Conservation (phyloP, 2,113 vertebrate species). For the Cnemophilus loriae region DNA sequence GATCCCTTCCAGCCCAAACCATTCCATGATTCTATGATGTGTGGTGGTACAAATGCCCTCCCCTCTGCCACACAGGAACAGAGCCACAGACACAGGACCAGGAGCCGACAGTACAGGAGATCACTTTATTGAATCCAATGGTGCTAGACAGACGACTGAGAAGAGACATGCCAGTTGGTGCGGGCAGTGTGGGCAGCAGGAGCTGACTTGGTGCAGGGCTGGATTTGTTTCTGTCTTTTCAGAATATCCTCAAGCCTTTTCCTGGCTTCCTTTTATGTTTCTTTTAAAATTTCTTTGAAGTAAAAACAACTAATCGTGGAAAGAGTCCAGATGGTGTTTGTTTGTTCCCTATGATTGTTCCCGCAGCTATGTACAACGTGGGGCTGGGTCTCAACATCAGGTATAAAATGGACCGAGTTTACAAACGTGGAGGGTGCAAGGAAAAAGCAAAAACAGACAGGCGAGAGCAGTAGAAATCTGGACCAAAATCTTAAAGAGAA, state of each 20-base stretch:
- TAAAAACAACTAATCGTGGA: conserved; percentile 60
- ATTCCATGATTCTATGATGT: accelerated
- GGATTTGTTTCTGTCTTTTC: conserved; percentile 42
- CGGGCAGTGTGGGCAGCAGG: conserved; percentile 59
- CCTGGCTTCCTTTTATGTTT: conserved; percentile 36
- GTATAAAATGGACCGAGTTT: conserved; percentile 63
- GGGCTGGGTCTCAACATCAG: conserved; percentile 59
- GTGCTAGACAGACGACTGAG: conserved; percentile 71
- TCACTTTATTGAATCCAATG: conserved; percentile 78
- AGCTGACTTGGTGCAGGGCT: conserved; percentile 61
- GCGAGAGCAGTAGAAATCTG: conserved; percentile 61
- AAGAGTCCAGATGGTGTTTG: conserved; percentile 66
- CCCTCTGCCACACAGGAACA: background rate
- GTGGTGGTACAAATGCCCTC: accelerated
- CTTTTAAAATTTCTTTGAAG: conserved; percentile 27
- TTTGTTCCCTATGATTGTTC: conserved; percentile 75
- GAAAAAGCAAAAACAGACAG: conserved; percentile 58
- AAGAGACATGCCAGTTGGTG: conserved; percentile 68
- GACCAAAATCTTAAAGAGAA: conserved; percentile 64
- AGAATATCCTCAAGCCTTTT: conserved; percentile 47
- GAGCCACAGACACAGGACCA: conserved; percentile 11
- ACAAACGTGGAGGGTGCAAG: conserved; percentile 53
- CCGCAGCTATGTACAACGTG: conserved; percentile 73
- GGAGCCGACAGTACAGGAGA: conserved; percentile 63
- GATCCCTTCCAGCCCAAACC: background rate